Evolutionary conservation across 2,113 vertebrate genomes (phyloP), one percentile per base, ranked within the genome.

Genomic region (Ammodytes dubius): DNA sequence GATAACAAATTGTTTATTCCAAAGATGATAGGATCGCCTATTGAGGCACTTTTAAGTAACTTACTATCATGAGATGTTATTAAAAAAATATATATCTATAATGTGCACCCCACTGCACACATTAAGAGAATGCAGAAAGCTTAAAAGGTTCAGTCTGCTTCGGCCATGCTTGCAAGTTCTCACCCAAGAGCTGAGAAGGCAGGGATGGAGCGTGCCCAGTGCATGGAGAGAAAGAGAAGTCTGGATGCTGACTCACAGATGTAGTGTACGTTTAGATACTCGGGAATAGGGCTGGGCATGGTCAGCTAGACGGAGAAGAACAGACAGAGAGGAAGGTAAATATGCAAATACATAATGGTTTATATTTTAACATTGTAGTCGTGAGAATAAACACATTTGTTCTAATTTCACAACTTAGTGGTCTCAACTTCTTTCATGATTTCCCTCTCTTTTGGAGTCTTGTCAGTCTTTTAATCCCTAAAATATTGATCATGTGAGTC

Each of bases 231-330:
- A 91, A 99, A 99, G 66, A 99, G 97, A 50, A 99, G 96, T 46
- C 98, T 97, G 54, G 98, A 99, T 0, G 98, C 98, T 7, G 98
- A 99, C 93, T 99, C 98, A 53, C 98, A 99, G 94, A 99, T 99
- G 93, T 99, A 99, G 92, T 99, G 98, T 39, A 99, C 98, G 27
- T 99, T 99, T 89, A 99, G 96, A 92, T 97, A 99, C 86, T 99
- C 98, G 0, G 98, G 98, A 97, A 99, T 98, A 0, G 98, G 98
- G 82, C 96, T 99, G 76, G 98, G 98, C 98, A 99, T 99, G 4
- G 97, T 99, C 87, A 99, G 94, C 98, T 99, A 83, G 6, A 90
- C 72, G 77, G 77, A 63, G 76, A 83, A 15, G 58, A 4, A 84
- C 46, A 57, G 7, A 89, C 1, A 86, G 39, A 74, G 52, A 59